phyloP scores from a whole-genome alignment of 2,113 vertebrate species.

The Dromaius novaehollandiae region DNA sequence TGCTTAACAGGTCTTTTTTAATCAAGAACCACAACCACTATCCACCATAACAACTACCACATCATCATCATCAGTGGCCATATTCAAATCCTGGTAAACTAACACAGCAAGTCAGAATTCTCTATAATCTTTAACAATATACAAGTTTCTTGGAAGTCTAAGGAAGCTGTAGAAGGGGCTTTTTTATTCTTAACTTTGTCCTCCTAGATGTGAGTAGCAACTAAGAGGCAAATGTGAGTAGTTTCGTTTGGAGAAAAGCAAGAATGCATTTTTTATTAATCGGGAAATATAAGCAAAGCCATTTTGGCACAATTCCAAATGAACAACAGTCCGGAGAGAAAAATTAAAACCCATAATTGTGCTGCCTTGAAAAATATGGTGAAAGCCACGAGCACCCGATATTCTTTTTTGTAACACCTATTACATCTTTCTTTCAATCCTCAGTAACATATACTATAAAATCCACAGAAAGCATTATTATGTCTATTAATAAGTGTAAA shows the following conservation, averaged over 20 bases:
- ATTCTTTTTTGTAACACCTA: neutral
- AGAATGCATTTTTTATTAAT: neutral
- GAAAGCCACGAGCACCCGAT: neutral
- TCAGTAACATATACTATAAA: neutral
- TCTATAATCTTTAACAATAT: neutral
- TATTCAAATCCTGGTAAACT: neutral
- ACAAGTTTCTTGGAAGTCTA: neutral
- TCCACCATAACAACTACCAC: neutral
- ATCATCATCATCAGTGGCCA: neutral
- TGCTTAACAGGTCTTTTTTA: neutral
- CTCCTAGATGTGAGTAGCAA: no score
- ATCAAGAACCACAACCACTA: neutral
- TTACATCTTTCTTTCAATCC: neutral
- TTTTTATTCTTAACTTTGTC: neutral
- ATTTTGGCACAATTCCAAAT: neutral
- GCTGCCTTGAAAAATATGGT: neutral
- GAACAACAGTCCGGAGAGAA: neutral
- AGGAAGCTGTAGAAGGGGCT: neutral
- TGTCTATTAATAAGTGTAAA: neutral
- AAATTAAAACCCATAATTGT: neutral
- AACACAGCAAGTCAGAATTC: neutral
- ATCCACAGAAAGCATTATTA: neutral
- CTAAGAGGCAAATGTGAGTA: neutral
- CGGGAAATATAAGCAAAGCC: neutral
- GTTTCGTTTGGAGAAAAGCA: neutral